These are phyloP conservation scores for Drepanosiphum platanoidis DNA, from an alignment of 2,888 invertebrate species.

Conservation along the genomic window DNA sequence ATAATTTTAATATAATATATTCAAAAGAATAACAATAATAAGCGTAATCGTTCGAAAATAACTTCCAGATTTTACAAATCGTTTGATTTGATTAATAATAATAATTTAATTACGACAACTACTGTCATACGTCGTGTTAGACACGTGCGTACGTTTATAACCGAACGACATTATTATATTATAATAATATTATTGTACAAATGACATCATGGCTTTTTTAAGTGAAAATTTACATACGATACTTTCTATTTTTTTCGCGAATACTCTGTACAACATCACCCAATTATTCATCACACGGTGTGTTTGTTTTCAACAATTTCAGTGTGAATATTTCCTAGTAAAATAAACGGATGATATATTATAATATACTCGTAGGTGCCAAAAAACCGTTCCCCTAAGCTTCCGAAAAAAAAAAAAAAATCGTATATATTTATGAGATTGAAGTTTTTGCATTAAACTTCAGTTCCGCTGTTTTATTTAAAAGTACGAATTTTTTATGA, in stretches of 20 bases:
- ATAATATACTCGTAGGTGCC: too few species aligned
- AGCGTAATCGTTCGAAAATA: too few species aligned
- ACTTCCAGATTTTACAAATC: too few species aligned
- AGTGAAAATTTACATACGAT: neutral
- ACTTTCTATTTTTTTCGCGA: neutral
- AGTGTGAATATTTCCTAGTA: neutral
- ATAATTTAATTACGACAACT: too few species aligned
- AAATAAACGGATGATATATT: constrained; percentile 7
- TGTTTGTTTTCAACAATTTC: neutral
- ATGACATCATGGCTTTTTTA: neutral
- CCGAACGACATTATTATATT: too few species aligned
- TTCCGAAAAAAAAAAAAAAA: constrained; percentile 11
- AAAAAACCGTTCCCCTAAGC: constrained; percentile 15
- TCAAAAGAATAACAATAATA: too few species aligned
- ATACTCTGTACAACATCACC: neutral
- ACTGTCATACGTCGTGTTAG: too few species aligned
- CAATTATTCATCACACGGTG: neutral
- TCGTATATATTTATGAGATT: constrained; percentile 39
- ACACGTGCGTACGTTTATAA: too few species aligned
- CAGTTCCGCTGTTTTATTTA: constrained; percentile 36
- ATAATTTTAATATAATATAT: too few species aligned
- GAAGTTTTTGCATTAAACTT: constrained; percentile 1
- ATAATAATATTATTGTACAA: too few species aligned
- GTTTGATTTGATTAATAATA: too few species aligned
- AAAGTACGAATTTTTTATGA: constrained; percentile 26